phyloP scores from a whole-genome alignment of 1,140 invertebrate species.

The Anadara kagoshimensis region DNA sequence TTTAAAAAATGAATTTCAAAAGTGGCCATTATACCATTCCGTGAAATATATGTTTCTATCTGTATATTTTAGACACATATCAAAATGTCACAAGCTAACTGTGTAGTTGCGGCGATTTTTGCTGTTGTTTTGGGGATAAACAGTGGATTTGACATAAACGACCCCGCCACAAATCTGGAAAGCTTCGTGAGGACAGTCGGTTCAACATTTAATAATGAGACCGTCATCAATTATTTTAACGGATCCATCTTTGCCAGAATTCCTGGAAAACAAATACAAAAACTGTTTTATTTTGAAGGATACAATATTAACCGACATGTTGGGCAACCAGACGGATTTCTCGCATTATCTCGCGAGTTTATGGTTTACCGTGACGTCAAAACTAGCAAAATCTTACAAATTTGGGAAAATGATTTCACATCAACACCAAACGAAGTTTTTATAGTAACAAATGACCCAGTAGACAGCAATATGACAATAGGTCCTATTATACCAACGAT shows the following conservation, averaged over 20 bases:
- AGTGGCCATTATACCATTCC: no score
- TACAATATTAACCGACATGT: constrained; percentile 44
- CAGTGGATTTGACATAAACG: no score
- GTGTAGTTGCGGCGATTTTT: no score
- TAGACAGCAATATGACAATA: constrained; percentile 28
- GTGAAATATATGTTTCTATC: no score
- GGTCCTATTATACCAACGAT: neutral
- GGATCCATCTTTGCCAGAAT: constrained; percentile 36
- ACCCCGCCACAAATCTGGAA: constrained; percentile 17
- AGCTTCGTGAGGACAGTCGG: constrained; percentile 27
- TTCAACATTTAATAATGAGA: constrained; percentile 15
- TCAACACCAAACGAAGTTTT: constrained; percentile 44
- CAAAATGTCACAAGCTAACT: no score
- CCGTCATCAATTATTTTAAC: constrained; percentile 34
- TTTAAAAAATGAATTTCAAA: no score
- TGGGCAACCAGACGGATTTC: constrained; percentile 30
- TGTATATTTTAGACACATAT: no score
- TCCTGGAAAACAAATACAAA: constrained; percentile 12
- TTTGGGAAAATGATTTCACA: constrained; percentile 36
- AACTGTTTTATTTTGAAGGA: constrained; percentile 47
- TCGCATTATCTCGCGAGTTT: constrained; percentile 46
- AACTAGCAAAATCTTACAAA: constrained; percentile 39
- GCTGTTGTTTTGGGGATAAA: no score
- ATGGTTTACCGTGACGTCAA: constrained; percentile 44
- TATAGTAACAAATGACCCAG: constrained; percentile 45